Conservation (phyloP, 2,888 invertebrate species). For the Drosophila nr. medialis region DNA sequence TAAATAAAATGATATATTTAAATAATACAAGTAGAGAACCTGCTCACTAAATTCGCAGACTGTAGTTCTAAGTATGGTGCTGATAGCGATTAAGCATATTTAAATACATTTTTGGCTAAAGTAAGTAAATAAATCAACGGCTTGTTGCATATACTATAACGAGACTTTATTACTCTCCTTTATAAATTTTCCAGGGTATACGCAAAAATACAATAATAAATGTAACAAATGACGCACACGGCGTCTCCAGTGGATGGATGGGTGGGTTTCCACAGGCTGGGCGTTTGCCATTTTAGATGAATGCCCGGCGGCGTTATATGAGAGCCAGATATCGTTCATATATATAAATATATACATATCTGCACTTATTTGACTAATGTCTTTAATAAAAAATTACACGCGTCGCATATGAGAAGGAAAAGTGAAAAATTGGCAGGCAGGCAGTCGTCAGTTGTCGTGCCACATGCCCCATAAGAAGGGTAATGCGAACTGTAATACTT, state of each 20-base stretch:
- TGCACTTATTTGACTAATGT: constrained; percentile 80
- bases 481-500: constrained; percentile 69
- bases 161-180: not conserved
- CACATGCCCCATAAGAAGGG: constrained; percentile 37
- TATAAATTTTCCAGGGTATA: constrained; percentile 14
- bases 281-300: constrained; percentile 75
- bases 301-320: constrained; percentile 69
- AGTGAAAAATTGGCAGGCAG: constrained; percentile 75
- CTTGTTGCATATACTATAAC: not conserved
- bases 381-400: constrained; percentile 79
- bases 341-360: constrained; percentile 28
- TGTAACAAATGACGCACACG: constrained; percentile 78
- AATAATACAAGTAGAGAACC: not conserved
- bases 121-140: not conserved
- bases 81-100: accelerated
- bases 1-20: not conserved
- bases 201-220: constrained; percentile 67
- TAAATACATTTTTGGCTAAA: accelerated
- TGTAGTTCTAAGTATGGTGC: not conserved
- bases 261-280: constrained; percentile 41
- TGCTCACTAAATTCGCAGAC: too few species aligned
- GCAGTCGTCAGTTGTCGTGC: not conserved
- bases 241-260: constrained; percentile 14
- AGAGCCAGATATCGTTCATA: constrained; percentile 55
- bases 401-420: constrained; percentile 52